Evolutionary conservation across 2,888 invertebrate genomes (phyloP).

Genomic region (Calameuta idolon): DNA sequence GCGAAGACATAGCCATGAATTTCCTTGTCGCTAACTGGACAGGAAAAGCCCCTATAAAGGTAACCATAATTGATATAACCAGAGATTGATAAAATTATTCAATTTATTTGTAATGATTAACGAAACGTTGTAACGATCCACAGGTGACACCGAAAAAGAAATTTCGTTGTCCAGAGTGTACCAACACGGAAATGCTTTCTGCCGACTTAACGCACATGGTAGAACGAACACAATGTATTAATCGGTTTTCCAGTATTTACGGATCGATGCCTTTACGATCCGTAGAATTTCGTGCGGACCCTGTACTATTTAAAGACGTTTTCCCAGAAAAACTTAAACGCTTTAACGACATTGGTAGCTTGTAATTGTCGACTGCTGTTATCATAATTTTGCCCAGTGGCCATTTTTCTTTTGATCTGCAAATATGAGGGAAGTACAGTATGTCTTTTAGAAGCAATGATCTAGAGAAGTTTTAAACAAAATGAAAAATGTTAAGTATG

Average conservation of each 20-base stretch:
- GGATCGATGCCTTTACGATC: slow-evolving; percentile 88
- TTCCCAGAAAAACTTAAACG: slow-evolving; percentile 88
- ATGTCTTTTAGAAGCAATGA: not conserved
- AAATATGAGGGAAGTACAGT: not conserved
- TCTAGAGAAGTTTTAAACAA: not conserved
- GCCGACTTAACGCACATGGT: slow-evolving; percentile 94
- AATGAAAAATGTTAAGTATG: not conserved
- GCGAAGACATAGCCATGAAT: slow-evolving; percentile 98
- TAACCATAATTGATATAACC: slow-evolving; percentile 49
- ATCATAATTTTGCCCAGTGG: not conserved
- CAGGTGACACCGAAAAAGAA: slow-evolving; percentile 95
- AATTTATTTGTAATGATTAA: slow-evolving; percentile 3
- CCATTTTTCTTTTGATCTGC: not conserved
- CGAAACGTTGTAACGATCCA: slow-evolving; percentile 25
- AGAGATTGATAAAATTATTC: not conserved
- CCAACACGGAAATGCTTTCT: slow-evolving; percentile 93
- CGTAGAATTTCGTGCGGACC: slow-evolving; percentile 95
- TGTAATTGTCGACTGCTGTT: slow-evolving; percentile 69
- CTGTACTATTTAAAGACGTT: slow-evolving; percentile 89
- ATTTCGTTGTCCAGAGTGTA: slow-evolving; percentile 96
- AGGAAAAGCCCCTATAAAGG: slow-evolving; percentile 93
- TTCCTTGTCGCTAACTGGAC: slow-evolving; percentile 94
- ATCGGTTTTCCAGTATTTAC: slow-evolving; percentile 79
- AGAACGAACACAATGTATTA: slow-evolving; percentile 91
- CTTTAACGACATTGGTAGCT: slow-evolving; percentile 90